Evolutionary conservation across 2,888 invertebrate genomes (phyloP), one percentile per base, ranked within the genome.

Genomic region (Thereva unica): DNA sequence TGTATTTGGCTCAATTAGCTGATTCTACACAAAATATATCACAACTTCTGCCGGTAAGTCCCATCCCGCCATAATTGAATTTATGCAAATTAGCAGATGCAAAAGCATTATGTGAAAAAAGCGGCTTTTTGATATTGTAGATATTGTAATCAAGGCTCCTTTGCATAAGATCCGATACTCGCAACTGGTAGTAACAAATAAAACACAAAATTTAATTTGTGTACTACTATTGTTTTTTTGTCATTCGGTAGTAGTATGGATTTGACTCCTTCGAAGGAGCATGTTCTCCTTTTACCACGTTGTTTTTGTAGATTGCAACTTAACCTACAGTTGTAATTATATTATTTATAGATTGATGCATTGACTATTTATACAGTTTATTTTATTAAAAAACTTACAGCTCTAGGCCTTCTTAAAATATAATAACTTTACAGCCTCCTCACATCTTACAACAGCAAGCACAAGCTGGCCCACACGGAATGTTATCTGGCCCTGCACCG

Each of bases 1-100:
- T 97, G 0, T 97, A 96, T 80, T 84, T 99, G 73, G 97, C 97
- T 6, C 94, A 95, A 37, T 87, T 98, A 68, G 97, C 97, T n/a
- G 98, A 99, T 83, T 90, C 94, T 12, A 92, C 92, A 78, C 95
- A 95, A 83, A 96, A 95, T 82, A 91, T 96, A 71, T 91, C 93
- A 78, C 88, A 90, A 67, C 85, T 95, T 74, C 83, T 96, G 76
- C 96, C 96, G 76, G 95, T 95, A 86, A 87, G 85, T 81, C 35
- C n/a, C 10, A 10, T 47, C 8, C n/a, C 4, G 9, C 41, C 23
- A 23, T 23, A 23, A 23, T 23, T 23, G 1, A 23, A 23, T 23
- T 23, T 23, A 23, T 23, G 23, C 1, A 23, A 23, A 23, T 23
- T 23, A 23, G 23, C 23, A 23, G 1, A 23, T 23, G 23, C 23